phyloP scores from a whole-genome alignment of 2,797 vertebrate species.

The Phataginus tricuspis region DNA sequence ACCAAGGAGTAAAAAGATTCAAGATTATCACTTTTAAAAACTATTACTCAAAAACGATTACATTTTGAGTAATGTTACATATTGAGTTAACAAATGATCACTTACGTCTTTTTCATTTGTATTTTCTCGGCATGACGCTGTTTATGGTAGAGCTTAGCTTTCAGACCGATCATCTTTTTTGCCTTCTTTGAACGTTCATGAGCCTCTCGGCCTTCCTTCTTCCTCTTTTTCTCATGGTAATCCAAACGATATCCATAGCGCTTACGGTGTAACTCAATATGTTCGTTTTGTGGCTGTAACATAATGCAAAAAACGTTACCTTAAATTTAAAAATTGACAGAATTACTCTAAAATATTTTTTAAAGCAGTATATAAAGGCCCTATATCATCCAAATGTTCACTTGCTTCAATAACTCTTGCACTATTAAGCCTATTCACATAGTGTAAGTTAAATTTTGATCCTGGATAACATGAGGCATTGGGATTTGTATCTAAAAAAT shows the following conservation, averaged over 20 bases:
- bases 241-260: conserved; percentile 97
- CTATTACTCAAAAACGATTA: background rate
- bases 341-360: background rate
- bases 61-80: accelerated
- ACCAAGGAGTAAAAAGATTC: background rate
- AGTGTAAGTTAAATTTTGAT: background rate
- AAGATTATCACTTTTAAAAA: background rate
- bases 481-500: background rate
- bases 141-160: conserved; percentile 98
- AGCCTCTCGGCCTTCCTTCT: conserved; percentile 96
- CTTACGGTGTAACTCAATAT: conserved; percentile 97
- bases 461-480: background rate
- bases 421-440: background rate
- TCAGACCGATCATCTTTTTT: conserved; percentile 97
- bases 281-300: conserved; percentile 96
- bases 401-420: conserved; percentile 9
- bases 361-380: background rate
- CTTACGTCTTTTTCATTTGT: conserved; percentile 99
- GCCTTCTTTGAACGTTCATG: conserved; percentile 96
- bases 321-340: conserved; percentile 16
- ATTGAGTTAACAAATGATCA: background rate
- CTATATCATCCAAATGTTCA: background rate
- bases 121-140: conserved; percentile 98
- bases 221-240: conserved; percentile 96
- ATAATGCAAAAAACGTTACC: background rate